These are phyloP conservation scores for Microctenopoma lineatum DNA, from an alignment of 2,797 vertebrate species.

Conservation along the genomic window DNA sequence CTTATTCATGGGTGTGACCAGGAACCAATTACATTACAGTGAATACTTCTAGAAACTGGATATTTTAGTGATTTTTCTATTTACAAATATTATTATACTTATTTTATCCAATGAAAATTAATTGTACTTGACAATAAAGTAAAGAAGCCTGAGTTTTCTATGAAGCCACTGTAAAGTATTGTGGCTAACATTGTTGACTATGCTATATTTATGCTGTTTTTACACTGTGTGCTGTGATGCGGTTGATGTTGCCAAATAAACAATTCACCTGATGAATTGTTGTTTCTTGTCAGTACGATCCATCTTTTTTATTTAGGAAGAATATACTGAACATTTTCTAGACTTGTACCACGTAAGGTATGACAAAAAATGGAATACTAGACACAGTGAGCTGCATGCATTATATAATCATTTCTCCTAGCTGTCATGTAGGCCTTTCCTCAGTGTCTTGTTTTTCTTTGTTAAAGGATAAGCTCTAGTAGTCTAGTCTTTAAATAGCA, in stretches of 20 bases:
- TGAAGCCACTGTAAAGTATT: constrained; percentile 8
- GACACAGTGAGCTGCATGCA: no score
- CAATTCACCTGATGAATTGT: constrained; percentile 79
- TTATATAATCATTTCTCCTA: no score
- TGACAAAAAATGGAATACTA: no score
- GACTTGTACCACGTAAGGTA: no score
- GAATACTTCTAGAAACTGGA: no score
- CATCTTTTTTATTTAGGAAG: constrained; percentile 1
- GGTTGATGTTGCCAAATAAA: constrained; percentile 75
- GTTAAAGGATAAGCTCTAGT: no score
- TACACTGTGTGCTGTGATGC: constrained; percentile 61
- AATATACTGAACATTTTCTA: neutral
- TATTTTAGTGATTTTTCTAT: neutral
- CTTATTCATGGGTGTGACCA: no score
- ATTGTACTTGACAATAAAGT: neutral
- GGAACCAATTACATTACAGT: no score
- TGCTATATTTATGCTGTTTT: constrained; percentile 50
- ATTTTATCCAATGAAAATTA: neutral
- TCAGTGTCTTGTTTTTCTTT: no score
- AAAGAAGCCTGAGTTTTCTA: neutral
- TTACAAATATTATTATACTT: neutral
- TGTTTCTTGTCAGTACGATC: constrained; percentile 58
- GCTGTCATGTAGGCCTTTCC: no score
- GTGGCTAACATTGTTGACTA: constrained; percentile 37
- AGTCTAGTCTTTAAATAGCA: no score